A percentile compares a stretch with the other conserved stretches of the same genome.
phyloP scores from a whole-genome alignment of 2,888 invertebrate species.

The Hetaerina titia region DNA sequence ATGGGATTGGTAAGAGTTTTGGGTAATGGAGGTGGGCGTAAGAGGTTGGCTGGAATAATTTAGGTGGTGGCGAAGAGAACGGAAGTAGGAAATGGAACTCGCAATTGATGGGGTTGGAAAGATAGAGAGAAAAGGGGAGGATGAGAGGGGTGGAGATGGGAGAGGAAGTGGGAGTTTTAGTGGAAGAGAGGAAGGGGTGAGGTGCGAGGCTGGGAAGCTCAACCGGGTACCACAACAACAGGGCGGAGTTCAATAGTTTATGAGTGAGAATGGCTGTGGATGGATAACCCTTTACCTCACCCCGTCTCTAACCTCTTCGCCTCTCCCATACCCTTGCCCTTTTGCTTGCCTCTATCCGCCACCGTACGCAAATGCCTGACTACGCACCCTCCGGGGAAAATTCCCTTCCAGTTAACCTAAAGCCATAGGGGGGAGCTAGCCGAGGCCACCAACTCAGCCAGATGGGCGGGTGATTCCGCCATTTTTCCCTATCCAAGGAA shows the following conservation, averaged over 20 bases:
- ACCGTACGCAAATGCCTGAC: too few species aligned
- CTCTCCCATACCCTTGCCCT: neutral
- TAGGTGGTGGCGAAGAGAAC: neutral
- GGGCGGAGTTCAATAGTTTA: neutral
- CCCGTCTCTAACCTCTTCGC: neutral
- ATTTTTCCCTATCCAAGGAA: neutral
- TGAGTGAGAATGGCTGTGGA: conserved; percentile 6
- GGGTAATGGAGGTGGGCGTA: neutral
- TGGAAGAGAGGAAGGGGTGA: neutral
- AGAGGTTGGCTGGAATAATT: neutral
- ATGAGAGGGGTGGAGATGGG: neutral
- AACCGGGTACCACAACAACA: neutral
- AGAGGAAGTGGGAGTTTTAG: neutral
- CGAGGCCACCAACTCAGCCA: too few species aligned
- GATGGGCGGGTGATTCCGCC: neutral
- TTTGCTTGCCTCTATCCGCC: too few species aligned
- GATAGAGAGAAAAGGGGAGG: neutral
- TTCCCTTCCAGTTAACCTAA: too few species aligned
- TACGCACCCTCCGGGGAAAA: too few species aligned
- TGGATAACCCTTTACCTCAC: neutral
- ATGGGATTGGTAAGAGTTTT: neutral
- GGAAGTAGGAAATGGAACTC: conserved; percentile 35
- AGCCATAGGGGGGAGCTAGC: too few species aligned
- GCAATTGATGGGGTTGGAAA: neutral
- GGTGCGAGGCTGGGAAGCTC: neutral